These are phyloP conservation scores for Hystrix brachyura DNA, from an alignment of 2,113 vertebrate species.

Conservation along the genomic window DNA sequence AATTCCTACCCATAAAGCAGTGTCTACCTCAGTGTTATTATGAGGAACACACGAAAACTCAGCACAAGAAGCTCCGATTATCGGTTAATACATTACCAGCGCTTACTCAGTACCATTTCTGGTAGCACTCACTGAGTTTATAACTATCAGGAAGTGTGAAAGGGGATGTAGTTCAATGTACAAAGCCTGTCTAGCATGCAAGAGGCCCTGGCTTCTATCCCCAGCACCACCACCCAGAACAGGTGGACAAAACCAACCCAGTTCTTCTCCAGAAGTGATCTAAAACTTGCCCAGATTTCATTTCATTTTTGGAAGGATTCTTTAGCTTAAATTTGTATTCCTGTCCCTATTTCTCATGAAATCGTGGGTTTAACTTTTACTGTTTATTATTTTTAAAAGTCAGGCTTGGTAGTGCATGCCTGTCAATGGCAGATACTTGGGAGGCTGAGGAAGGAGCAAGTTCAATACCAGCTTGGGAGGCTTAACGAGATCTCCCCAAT, in stretches of 20 bases:
- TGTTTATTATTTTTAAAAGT: neutral
- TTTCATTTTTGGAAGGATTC: neutral
- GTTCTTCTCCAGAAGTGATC: neutral
- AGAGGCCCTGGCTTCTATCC: neutral
- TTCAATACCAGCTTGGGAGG: neutral
- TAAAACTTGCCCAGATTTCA: neutral
- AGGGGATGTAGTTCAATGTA: neutral
- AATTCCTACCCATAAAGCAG: slow-evolving; percentile 28
- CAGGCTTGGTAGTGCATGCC: neutral
- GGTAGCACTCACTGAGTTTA: neutral
- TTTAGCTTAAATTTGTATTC: neutral
- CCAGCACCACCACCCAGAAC: neutral
- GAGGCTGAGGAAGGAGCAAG: neutral
- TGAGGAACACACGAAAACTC: slow-evolving; percentile 46
- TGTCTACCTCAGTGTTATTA: neutral
- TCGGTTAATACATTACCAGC: neutral
- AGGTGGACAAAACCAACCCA: neutral
- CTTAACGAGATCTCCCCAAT: neutral
- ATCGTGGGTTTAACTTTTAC: neutral
- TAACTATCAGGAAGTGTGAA: neutral
- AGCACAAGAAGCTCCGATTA: neutral
- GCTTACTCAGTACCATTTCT: neutral
- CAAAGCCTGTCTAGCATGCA: neutral
- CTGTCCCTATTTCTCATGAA: neutral
- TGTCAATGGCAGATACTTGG: neutral